Conservation (phyloP, 2,797 vertebrate genomes). For the Xenopus petersii region DNA sequence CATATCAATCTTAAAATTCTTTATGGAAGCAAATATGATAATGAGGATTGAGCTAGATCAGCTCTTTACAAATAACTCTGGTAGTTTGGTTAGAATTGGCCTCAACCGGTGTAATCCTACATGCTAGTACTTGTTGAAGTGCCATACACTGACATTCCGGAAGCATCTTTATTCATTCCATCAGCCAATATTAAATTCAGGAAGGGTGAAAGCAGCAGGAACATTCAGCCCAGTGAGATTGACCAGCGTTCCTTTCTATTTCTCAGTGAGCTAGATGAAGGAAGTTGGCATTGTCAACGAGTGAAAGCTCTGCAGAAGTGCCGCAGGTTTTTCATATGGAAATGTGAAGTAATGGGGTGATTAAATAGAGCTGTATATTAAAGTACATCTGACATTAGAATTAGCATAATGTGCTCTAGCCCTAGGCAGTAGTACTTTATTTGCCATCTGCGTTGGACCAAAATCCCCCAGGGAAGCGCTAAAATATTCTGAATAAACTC, state of each 20-base stretch:
- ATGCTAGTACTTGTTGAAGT: conserved; percentile 16
- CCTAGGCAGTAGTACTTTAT: conserved; percentile 97
- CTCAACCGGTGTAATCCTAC: not conserved
- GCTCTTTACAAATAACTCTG: not conserved
- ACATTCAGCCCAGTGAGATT: conserved; percentile 58
- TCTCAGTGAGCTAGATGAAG: conserved; percentile 67
- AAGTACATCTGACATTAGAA: conserved; percentile 99
- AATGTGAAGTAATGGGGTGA: conserved; percentile 99
- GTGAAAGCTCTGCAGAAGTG: conserved; percentile 71
- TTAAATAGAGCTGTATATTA: conserved; percentile 99
- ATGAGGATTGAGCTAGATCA: not conserved
- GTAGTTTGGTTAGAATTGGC: not conserved
- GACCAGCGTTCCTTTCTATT: conserved; percentile 67
- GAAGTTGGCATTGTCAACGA: conserved; percentile 72
- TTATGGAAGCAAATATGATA: not conserved
- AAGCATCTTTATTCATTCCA: conserved; percentile 52
- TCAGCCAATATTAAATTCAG: conserved; percentile 55
- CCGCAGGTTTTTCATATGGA: conserved; percentile 93
- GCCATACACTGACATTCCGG: conserved; percentile 53
- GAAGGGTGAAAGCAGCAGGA: conserved; percentile 47
- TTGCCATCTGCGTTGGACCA: conserved; percentile 98
- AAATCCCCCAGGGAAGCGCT: conserved; percentile 86
- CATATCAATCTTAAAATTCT: not conserved
- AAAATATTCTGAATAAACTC: conserved; percentile 88
- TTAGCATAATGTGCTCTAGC: conserved; percentile 99